phyloP scores from a whole-genome alignment of 2,113 vertebrate species.

The Martes martes region DNA sequence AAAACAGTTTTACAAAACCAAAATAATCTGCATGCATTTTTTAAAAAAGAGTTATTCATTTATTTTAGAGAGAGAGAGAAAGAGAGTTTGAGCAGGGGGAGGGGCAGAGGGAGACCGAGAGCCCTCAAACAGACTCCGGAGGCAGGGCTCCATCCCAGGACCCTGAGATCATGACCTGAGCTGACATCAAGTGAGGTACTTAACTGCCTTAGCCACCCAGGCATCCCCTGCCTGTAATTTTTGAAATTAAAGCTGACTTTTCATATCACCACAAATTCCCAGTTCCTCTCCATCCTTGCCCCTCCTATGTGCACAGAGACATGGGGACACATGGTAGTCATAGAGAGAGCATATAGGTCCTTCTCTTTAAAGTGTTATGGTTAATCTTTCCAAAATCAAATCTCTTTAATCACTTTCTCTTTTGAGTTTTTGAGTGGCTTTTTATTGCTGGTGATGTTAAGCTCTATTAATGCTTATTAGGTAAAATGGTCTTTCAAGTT shows the following conservation, averaged over 20 bases:
- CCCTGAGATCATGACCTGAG: neutral
- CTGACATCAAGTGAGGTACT: neutral
- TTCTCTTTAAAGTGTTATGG: neutral
- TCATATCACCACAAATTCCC: neutral
- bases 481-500: slow-evolving; percentile 28
- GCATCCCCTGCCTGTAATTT: neutral
- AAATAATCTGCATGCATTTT: slow-evolving; percentile 3
- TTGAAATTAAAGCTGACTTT: neutral
- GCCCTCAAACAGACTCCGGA: too few species aligned
- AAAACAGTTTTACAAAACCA: neutral
- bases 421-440: neutral
- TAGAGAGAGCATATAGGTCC: neutral
- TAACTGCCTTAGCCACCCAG: neutral
- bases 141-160: neutral
- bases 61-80: neutral
- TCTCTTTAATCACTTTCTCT: neutral
- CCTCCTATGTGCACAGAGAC: neutral
- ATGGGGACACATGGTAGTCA: rapidly evolving
- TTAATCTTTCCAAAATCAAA: neutral
- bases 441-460: neutral
- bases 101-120: neutral
- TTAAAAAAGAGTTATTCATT: neutral
- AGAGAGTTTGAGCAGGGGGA: neutral
- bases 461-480: neutral
- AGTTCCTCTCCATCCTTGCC: neutral